Base-by-base conservation (phyloP, 1,140 invertebrate species). In the Eriocheir sinensis region DNA sequence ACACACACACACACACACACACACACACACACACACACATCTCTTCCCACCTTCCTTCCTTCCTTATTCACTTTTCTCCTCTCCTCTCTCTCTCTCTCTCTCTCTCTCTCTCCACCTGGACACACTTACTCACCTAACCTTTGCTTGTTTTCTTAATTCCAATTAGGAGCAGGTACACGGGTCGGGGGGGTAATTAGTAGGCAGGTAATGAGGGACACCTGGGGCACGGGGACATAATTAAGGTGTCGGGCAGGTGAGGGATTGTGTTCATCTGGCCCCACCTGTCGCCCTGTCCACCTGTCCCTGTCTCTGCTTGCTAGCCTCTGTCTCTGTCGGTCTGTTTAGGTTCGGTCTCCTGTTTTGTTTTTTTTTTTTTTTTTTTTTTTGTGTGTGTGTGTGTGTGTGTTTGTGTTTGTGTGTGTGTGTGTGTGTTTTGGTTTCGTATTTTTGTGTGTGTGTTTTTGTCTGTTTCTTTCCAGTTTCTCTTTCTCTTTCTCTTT, bases 1-100 rank as follows among this genome's bases (percentile, higher is more conserved):
- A 53, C 60, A 72, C 60, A 27, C 60, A 72, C 60, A 72, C 60
- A 72, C 60, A n/a, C n/a, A n/a, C n/a, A n/a, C n/a, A n/a, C n/a
- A n/a, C n/a, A n/a, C n/a, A n/a, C n/a, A n/a, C n/a, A n/a, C n/a
- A n/a, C n/a, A n/a, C n/a, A 27, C 21, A n/a, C 60, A n/a, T 8
- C 1, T n/a, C n/a, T n/a, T n/a, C n/a, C n/a, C 60, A 72, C 60
- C 60, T 72, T n/a, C n/a, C n/a, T n/a, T n/a, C n/a, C n/a, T n/a
- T n/a, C n/a, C n/a, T n/a, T n/a, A n/a, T n/a, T n/a, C n/a, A n/a
- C n/a, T n/a, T n/a, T n/a, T n/a, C n/a, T n/a, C n/a, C n/a, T n/a
- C n/a, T n/a, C n/a, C n/a, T n/a, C n/a, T n/a, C n/a, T n/a, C n/a
- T n/a, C n/a, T n/a, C n/a, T n/a, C n/a, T n/a, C n/a, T n/a, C n/a